These are phyloP conservation scores for Venustaconcha ellipsiformis DNA, from an alignment of 1,140 invertebrate genomes.

Conservation along the genomic window DNA sequence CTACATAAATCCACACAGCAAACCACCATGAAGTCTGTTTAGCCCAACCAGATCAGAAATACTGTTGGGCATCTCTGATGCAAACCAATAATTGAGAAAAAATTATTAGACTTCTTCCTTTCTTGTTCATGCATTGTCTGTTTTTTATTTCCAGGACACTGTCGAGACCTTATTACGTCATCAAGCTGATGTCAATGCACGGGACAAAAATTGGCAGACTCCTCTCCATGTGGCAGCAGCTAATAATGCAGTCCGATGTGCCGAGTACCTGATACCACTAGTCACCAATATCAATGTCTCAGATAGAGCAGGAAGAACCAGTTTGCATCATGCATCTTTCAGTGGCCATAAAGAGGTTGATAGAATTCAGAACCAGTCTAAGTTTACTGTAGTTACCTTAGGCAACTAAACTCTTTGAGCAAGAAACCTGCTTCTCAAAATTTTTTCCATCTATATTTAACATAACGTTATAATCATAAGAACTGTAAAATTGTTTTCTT, in stretches of 20 bases:
- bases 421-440: no score
- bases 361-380: background rate
- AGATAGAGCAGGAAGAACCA: slow-evolving; percentile 75
- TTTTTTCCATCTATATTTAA: no score
- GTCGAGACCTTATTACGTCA: slow-evolving; percentile 74
- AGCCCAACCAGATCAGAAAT: no score
- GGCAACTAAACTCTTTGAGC: no score
- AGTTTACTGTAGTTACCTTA: no score
- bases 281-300: slow-evolving; percentile 74
- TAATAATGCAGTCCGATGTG: slow-evolving; percentile 74
- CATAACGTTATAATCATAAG: no score
- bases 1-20: no score
- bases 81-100: background rate
- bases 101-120: no score
- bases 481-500: no score
- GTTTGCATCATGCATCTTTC: slow-evolving; percentile 77
- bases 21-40: no score
- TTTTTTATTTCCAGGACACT: slow-evolving; percentile 66
- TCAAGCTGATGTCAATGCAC: slow-evolving; percentile 74
- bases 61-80: no score
- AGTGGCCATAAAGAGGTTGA: slow-evolving; percentile 73
- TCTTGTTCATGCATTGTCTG: background rate
- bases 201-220: slow-evolving; percentile 76
- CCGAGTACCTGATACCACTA: slow-evolving; percentile 70
- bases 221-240: slow-evolving; percentile 78